A percentile compares a stretch with the other conserved stretches of the same genome.
phyloP scores from a whole-genome alignment of 92 coral and sea anemone species.

The Heteractis magnifica region DNA sequence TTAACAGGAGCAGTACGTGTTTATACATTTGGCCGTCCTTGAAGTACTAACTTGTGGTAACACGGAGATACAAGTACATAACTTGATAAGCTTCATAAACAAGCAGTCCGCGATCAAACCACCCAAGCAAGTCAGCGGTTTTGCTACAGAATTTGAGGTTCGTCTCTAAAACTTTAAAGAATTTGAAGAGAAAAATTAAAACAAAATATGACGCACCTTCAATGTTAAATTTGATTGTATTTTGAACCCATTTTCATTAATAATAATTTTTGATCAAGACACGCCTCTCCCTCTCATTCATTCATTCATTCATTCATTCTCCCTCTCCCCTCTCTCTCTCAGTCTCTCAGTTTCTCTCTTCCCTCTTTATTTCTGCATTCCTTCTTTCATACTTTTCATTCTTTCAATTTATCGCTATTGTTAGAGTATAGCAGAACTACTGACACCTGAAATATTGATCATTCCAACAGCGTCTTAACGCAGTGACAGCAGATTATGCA shows the following conservation, averaged over 20 bases:
- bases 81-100: slow-evolving; percentile 31
- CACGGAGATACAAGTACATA: slow-evolving; percentile 50
- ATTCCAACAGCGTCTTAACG: slow-evolving; percentile 29
- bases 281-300: background rate
- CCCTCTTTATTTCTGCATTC: background rate
- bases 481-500: slow-evolving; percentile 22
- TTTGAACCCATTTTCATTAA: too few species aligned
- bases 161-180: background rate
- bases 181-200: too few species aligned
- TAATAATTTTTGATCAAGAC: too few species aligned
- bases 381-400: background rate
- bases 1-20: slow-evolving; percentile 56
- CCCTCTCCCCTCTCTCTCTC: too few species aligned
- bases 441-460: background rate
- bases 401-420: background rate
- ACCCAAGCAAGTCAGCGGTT: slow-evolving; percentile 45
- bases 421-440: too few species aligned
- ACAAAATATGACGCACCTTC: background rate
- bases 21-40: slow-evolving; percentile 55
- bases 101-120: slow-evolving; percentile 35
- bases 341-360: background rate
- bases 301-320: background rate
- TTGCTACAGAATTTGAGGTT: slow-evolving; percentile 56
- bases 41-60: slow-evolving; percentile 55
- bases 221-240: background rate